Evolutionary conservation across 2,113 vertebrate species (phyloP), one percentile per base, ranked within the genome.

Genomic region (Trogon surrucura): DNA sequence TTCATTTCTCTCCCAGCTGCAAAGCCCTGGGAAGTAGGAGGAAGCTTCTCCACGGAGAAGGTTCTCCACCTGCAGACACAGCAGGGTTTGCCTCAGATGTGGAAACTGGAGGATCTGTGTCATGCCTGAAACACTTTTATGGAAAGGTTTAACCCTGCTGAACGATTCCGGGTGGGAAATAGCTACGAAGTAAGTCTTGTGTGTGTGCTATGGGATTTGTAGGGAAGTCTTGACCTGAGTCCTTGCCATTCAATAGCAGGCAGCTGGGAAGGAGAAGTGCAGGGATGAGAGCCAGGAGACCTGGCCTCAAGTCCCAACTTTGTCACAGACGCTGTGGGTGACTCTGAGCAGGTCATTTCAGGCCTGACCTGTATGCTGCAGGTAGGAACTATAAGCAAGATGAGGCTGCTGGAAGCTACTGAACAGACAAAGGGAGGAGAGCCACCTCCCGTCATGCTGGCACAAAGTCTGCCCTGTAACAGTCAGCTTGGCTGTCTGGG

Each of bases 291-390:
- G 9, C 12, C 53, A 27, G 51, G 36, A 70, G 18, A 16, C 16
- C n/a, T 47, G 45, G 23, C 26, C 26, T 85, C 0, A 7, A 16
- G 45, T 16, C 26, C 36, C 75, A 57, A 61, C 79, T 66, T 34
- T 73, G 58, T 7, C 48, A 15, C 57, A 13, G 56, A 7, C 2
- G 22, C 34, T 6, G 3, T 19, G 73, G 60, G 26, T 45, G 70
- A 71, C 21, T 15, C 61, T 19, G 19, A 38, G 48, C 47, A 4
- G 25, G 30, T 36, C 4, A 17, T 13, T 51, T 18, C 60, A 44
- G 48, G 36, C 34, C 16, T 73, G 57, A 38, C 29, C 26, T 0
- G 0, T 1, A 1, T 0, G 0, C 44, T 73, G 75, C 36, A 75
- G 61, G 38, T n/a, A 45, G 72, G 53, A 89, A 16, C 70, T 61